A percentile compares a stretch with the other conserved stretches of the same genome.
Evolutionary conservation across 2,888 invertebrate species (phyloP).

Genomic region (Melanchra persicariae): DNA sequence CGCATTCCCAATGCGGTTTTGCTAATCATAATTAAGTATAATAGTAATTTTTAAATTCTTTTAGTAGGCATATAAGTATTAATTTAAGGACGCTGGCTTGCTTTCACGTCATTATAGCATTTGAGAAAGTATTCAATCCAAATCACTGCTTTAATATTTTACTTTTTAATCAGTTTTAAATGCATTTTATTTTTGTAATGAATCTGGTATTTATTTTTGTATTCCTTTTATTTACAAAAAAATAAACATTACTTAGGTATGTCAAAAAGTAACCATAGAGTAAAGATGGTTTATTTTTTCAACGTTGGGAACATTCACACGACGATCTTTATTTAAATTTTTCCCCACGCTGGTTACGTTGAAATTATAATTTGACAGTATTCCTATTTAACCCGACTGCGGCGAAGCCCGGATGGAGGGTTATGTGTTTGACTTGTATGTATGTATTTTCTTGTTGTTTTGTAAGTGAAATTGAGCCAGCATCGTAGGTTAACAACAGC

Average conservation of each 20-base stretch:
- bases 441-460: constrained; percentile 4
- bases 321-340: neutral
- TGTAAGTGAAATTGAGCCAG: constrained; percentile 73
- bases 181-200: neutral
- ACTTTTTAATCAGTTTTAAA: neutral
- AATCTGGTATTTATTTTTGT: neutral
- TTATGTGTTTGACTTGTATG: too few relatives aligned
- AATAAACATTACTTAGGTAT: too few relatives aligned
- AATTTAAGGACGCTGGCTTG: constrained; percentile 75
- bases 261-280: constrained; percentile 1
- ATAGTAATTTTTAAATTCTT: constrained; percentile 71
- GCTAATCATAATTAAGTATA: constrained; percentile 62
- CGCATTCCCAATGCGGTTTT: constrained; percentile 63
- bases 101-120: constrained; percentile 61
- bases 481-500: constrained; percentile 77
- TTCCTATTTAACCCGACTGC: neutral
- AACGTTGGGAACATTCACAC: neutral
- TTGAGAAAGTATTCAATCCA: constrained; percentile 24
- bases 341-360: neutral
- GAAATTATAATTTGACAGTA: neutral
- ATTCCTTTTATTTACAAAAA: neutral
- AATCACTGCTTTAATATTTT: neutral
- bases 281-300: constrained; percentile 1
- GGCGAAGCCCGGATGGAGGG: too few relatives aligned
- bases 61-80: constrained; percentile 73